Percentiles rank a stretch among this genome's conserved stretches.
Conservation (phyloP, 2,888 invertebrate genomes). For the Chorisops tibialis region DNA sequence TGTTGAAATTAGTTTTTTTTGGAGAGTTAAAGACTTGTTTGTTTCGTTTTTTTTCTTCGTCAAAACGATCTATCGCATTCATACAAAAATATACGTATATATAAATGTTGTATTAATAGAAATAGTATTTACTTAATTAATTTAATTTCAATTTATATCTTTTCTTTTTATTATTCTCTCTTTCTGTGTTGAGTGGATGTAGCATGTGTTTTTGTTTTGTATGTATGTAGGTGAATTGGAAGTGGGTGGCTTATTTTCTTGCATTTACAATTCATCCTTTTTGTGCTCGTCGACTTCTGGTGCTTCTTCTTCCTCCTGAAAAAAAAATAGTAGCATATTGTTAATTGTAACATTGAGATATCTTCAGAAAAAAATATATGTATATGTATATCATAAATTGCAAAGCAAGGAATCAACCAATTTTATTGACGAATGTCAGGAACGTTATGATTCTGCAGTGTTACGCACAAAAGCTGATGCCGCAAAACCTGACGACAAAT, state of each 20-base stretch:
- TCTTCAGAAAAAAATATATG: no score
- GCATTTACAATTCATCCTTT: slow-evolving; percentile 52
- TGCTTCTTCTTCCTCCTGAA: slow-evolving; percentile 42
- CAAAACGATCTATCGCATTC: slow-evolving; percentile 15
- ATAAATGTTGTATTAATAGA: slow-evolving; percentile 5
- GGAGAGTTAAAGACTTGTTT: neutral
- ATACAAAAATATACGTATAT: slow-evolving; percentile 26
- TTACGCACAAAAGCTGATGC: no score
- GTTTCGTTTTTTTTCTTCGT: slow-evolving; percentile 7
- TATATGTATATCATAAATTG: no score
- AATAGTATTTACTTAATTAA: slow-evolving; percentile 10
- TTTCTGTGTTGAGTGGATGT: slow-evolving; percentile 18
- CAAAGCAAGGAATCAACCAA: no score
- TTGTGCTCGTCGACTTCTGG: slow-evolving; percentile 42
- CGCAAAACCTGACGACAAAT: no score
- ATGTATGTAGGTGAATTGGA: no score
- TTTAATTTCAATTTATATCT: slow-evolving; percentile 13
- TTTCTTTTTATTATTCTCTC: slow-evolving; percentile 10
- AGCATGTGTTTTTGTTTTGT: neutral
- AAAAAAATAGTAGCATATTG: neutral
- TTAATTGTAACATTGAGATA: neutral
- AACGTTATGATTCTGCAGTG: no score
- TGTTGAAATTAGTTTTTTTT: neutral
- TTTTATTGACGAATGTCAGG: no score
- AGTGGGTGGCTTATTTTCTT: neutral